phyloP scores from a whole-genome alignment of 2,888 invertebrate species.

The Tachystola acroxantha region DNA sequence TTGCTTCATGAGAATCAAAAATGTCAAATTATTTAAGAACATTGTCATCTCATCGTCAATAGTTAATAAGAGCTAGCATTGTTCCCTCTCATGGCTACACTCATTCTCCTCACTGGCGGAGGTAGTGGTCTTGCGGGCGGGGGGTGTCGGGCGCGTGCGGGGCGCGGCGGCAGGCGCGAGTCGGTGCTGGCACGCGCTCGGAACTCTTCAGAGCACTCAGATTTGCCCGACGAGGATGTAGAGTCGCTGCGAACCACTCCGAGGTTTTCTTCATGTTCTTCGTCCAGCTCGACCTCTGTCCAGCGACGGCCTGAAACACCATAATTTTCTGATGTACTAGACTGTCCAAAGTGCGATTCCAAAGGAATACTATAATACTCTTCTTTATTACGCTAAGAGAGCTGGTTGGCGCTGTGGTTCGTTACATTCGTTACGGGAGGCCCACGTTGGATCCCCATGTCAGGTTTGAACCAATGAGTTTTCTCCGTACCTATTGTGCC shows the following conservation, averaged over 20 bases:
- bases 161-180: slow-evolving; percentile 73
- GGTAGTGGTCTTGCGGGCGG: slow-evolving; percentile 51
- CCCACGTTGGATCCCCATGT: too few relatives aligned
- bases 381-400: too few relatives aligned
- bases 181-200: slow-evolving; percentile 87
- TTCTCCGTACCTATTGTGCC: too few relatives aligned
- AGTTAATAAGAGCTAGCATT: slow-evolving; percentile 71
- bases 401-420: too few relatives aligned
- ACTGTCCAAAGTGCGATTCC: too few relatives aligned
- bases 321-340: too few relatives aligned
- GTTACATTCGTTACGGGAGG: too few relatives aligned
- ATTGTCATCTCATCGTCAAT: too few relatives aligned
- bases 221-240: slow-evolving; percentile 54
- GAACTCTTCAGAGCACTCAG: slow-evolving; percentile 74
- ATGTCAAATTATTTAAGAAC: too few relatives aligned
- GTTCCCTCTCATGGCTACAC: slow-evolving; percentile 86
- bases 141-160: slow-evolving; percentile 76
- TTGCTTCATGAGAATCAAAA: too few relatives aligned
- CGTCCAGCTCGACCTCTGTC: slow-evolving; percentile 81
- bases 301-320: slow-evolving; percentile 75
- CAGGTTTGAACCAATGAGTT: too few relatives aligned
- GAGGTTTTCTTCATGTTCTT: slow-evolving; percentile 56
- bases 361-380: too few relatives aligned
- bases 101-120: slow-evolving; percentile 83
- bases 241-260: slow-evolving; percentile 52